Conservation (phyloP, 2,113 vertebrate genomes). For the Centropus unirufus region DNA sequence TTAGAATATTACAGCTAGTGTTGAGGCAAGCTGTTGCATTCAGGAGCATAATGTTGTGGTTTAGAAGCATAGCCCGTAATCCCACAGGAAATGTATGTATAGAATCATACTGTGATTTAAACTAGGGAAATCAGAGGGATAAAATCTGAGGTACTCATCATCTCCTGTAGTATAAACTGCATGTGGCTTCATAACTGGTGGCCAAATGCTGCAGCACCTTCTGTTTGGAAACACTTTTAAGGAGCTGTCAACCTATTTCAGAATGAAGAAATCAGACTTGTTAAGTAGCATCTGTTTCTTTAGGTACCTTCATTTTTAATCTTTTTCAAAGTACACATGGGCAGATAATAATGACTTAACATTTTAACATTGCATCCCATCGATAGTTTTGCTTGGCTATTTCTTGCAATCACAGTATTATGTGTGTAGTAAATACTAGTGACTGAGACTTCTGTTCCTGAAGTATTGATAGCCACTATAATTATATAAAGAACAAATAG, state of each 20-base stretch:
- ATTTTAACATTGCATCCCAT: neutral
- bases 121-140: constrained; percentile 55
- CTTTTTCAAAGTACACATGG: fast-evolving
- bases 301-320: neutral
- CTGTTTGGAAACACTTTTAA: neutral
- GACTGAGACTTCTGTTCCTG: neutral
- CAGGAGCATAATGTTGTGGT: neutral
- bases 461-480: neutral
- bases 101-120: constrained; percentile 30
- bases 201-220: neutral
- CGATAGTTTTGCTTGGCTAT: neutral
- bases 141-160: constrained; percentile 37
- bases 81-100: neutral
- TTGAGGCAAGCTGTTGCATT: neutral
- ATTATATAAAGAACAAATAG: neutral
- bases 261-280: neutral
- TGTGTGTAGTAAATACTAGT: neutral
- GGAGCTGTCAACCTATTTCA: neutral
- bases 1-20: neutral
- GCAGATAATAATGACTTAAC: neutral
- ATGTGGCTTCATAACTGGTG: constrained; percentile 30
- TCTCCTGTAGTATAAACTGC: constrained; percentile 5
- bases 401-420: neutral
- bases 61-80: neutral
- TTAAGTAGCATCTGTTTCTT: neutral